Evolutionary conservation across 2,888 invertebrate genomes (phyloP), one percentile per base, ranked within the genome.

Genomic region (Brenthis daphne): DNA sequence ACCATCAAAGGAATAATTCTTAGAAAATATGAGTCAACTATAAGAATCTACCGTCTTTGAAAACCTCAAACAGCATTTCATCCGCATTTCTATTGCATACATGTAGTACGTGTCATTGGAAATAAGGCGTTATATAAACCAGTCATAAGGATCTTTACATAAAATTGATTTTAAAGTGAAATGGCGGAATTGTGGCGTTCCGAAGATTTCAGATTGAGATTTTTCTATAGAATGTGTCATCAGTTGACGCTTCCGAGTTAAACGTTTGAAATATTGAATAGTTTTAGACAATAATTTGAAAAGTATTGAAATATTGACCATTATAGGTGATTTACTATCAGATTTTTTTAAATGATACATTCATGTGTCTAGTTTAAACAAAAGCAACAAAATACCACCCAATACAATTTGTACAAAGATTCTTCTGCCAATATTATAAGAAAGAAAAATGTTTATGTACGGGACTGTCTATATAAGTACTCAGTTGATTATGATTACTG

Each of bases 121-220:
- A 72, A 68, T 55, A 47, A 56, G 51, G 63, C 70, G 33, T 64
- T 70, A 64, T 65, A 51, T 48, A 6, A 14, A 68, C 48, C 16
- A 14, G 57, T 54, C 53, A 57, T 64, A 72, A 65, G 65, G 63
- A 12, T 16, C 61, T 58, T 54, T 61, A 67, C 57, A 64, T 56
- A 48, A 65, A 65, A 64, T 63, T 56, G 55, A 63, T 72, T 67
- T 70, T 68, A 55, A 57, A 57, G 64, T 55, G 57, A 64, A 68
- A 69, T 50, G 47, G 11, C 33, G 54, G 58, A 71, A 65, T 65
- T 58, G 63, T 58, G 57, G 65, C 55, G 53, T 57, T 67, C 37
- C 60, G 33, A 57, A 68, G 72, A 72, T 70, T 72, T 72, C 47
- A 57, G 68, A 68, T 68, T 68, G 68, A 72, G 65, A 70, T 72